phyloP scores from a whole-genome alignment of 1,140 invertebrate genomes.

The Saxidomus purpurata region DNA sequence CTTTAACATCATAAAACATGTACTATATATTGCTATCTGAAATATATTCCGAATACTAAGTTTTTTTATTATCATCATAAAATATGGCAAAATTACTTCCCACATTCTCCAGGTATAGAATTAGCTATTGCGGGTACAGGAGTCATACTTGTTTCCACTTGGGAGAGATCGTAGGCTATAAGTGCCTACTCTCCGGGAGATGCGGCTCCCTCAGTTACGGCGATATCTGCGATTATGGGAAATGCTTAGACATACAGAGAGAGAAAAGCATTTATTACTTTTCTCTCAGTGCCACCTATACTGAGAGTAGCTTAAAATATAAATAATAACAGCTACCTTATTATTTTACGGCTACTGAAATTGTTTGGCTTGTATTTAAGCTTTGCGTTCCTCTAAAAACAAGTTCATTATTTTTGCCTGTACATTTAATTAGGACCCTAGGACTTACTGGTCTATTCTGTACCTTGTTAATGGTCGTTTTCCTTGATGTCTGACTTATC shows the following conservation, averaged over 20 bases:
- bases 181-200: conserved; percentile 52
- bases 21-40: conserved; percentile 60
- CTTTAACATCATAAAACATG: conserved; percentile 65
- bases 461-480: not conserved
- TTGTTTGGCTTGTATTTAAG: not conserved
- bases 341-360: not conserved
- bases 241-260: conserved; percentile 31
- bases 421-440: not conserved
- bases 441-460: not conserved
- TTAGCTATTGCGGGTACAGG: conserved; percentile 43
- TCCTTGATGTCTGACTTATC: not conserved
- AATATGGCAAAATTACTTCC: conserved; percentile 63
- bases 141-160: conserved; percentile 54
- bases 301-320: conserved; percentile 6
- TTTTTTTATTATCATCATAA: conserved; percentile 70
- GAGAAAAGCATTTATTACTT: conserved; percentile 17
- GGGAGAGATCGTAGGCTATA: conserved; percentile 42
- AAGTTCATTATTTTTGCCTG: not conserved
- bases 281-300: conserved; percentile 17
- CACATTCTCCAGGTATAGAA: conserved; percentile 36
- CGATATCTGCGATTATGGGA: conserved; percentile 48
- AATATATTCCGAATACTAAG: conserved; percentile 66
- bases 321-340: not conserved
- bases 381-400: not conserved
- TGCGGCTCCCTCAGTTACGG: conserved; percentile 5